Conservation (phyloP, 2,113 vertebrate species). For the Toxotes chatareus region DNA sequence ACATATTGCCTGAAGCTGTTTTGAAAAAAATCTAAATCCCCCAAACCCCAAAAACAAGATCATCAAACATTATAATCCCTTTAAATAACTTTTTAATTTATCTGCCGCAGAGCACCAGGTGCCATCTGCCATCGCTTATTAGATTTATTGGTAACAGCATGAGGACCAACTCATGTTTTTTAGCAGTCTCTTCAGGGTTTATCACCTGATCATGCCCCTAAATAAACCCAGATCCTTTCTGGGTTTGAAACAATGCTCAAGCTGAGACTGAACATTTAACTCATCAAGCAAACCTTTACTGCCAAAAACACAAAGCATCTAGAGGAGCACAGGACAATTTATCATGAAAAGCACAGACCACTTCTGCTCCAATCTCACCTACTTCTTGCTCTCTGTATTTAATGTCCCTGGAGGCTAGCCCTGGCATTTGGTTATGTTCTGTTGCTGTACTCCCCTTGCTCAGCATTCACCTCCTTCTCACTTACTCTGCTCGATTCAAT, state of each 20-base stretch:
- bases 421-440: conserved; percentile 59
- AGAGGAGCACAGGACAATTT: conserved; percentile 4
- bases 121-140: background rate
- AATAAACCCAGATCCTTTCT: background rate
- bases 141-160: background rate
- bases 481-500: conserved; percentile 57
- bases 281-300: background rate
- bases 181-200: background rate
- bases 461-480: conserved; percentile 39
- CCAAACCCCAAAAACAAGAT: background rate
- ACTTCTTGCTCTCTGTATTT: conserved; percentile 32
- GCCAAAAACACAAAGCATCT: background rate
- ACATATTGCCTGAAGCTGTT: background rate
- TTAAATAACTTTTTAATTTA: background rate
- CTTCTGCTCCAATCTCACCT: conserved; percentile 16
- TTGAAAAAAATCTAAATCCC: background rate
- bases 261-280: background rate
- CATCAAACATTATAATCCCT: background rate
- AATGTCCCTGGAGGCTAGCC: conserved; percentile 51
- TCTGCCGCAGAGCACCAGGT: background rate
- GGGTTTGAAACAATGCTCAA: background rate
- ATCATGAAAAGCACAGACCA: conserved; percentile 23
- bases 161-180: background rate
- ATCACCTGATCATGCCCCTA: background rate
- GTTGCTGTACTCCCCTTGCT: conserved; percentile 36